phyloP scores from a whole-genome alignment of 2,113 vertebrate species.

The Scytalopus superciliaris region DNA sequence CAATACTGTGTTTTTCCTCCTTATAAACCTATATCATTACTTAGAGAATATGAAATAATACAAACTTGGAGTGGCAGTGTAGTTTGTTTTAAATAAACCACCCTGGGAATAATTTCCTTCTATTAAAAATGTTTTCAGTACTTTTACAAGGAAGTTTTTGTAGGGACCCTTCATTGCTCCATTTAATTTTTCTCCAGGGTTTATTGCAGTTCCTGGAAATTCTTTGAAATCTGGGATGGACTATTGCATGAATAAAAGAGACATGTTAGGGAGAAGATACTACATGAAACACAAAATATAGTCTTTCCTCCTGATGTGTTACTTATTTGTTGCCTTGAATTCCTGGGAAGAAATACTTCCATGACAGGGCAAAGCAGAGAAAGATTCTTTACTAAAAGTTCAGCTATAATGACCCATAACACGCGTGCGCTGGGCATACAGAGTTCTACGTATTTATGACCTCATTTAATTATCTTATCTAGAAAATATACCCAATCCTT shows the following conservation, averaged over 20 bases:
- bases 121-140: neutral
- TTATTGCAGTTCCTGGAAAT: neutral
- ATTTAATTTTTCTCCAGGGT: neutral
- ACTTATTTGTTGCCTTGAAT: too few relatives aligned
- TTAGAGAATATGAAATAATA: neutral
- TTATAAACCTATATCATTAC: neutral
- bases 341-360: too few relatives aligned
- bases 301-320: neutral
- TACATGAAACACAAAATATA: neutral
- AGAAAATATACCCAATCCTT: too few relatives aligned
- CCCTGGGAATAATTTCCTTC: neutral
- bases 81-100: neutral
- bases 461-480: too few relatives aligned
- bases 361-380: too few relatives aligned
- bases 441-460: too few relatives aligned
- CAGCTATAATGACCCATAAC: too few relatives aligned
- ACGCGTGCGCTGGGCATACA: too few relatives aligned
- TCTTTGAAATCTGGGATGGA: neutral
- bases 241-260: neutral
- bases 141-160: neutral
- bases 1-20: neutral
- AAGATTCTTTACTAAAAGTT: too few relatives aligned
- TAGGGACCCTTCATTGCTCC: neutral
- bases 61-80: neutral
- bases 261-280: neutral